A percentile compares a stretch with the other conserved stretches of the same genome.
Evolutionary conservation across 2,888 invertebrate species (phyloP).

Genomic region (Clostera curtula): DNA sequence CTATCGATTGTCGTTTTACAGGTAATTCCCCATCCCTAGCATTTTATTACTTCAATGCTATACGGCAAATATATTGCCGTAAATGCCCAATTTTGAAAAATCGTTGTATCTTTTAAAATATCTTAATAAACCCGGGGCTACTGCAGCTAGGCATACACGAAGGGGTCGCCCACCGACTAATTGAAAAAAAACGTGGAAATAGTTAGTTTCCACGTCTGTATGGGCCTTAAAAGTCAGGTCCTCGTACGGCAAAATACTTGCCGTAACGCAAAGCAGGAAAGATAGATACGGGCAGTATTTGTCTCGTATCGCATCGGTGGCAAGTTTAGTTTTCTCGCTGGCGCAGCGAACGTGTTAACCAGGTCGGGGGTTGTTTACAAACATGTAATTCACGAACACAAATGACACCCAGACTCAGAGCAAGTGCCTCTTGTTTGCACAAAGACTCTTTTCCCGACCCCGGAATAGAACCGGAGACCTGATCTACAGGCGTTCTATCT

Average conservation of each 20-base stretch:
- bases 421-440: too few species aligned
- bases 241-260: background rate
- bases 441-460: too few species aligned
- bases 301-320: constrained; percentile 3
- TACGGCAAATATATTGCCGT: constrained; percentile 4
- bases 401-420: too few species aligned
- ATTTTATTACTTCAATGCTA: too few species aligned
- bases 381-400: too few species aligned
- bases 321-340: background rate
- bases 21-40: too few species aligned
- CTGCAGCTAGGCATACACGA: constrained; percentile 1
- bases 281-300: constrained; percentile 6
- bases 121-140: background rate
- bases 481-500: too few species aligned
- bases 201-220: background rate
- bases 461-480: too few species aligned
- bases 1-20: background rate
- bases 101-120: constrained; percentile 2
- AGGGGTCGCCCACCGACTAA: background rate
- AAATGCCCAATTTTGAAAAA: constrained; percentile 3
- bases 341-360: constrained; percentile 1
- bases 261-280: constrained; percentile 9
- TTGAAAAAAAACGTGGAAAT: background rate
- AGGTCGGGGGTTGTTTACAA: too few species aligned
- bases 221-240: background rate